phyloP scores from a whole-genome alignment of 2,888 invertebrate genomes.

The Hemaris fuciformis region DNA sequence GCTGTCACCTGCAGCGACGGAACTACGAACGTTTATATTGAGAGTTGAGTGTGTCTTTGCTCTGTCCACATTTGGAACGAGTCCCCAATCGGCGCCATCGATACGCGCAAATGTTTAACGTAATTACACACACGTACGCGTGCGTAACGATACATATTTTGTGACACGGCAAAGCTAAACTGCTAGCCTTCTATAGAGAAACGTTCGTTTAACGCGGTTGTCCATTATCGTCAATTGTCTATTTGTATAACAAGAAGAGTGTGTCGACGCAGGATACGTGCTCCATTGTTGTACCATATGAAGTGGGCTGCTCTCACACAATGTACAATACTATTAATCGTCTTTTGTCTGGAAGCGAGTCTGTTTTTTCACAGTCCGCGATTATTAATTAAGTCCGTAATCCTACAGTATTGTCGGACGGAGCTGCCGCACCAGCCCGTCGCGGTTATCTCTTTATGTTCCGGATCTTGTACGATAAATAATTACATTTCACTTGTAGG shows the following conservation, averaged over 20 bases:
- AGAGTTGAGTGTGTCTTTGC: neutral
- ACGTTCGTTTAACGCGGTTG: neutral
- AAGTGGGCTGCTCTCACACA: neutral
- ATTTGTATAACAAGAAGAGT: neutral
- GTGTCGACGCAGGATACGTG: neutral
- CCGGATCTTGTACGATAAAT: neutral
- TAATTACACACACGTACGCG: neutral
- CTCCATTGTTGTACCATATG: neutral
- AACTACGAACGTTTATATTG: constrained; percentile 1
- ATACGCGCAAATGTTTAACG: neutral
- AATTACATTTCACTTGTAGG: constrained; percentile 3
- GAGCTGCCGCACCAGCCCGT: neutral
- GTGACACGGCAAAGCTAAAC: neutral
- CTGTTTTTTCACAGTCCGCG: neutral
- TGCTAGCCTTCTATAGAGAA: neutral
- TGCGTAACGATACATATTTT: neutral
- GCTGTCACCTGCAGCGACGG: constrained; percentile 1
- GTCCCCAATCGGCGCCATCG: neutral
- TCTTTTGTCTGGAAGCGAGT: neutral
- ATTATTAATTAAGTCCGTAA: constrained; percentile 1
- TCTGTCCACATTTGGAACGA: neutral
- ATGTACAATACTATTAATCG: neutral
- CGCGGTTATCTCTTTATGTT: neutral
- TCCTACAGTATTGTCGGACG: neutral
- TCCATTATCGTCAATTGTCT: neutral